Evolutionary conservation across 2,113 vertebrate species (phyloP).

Genomic region (Gavialis gangeticus): DNA sequence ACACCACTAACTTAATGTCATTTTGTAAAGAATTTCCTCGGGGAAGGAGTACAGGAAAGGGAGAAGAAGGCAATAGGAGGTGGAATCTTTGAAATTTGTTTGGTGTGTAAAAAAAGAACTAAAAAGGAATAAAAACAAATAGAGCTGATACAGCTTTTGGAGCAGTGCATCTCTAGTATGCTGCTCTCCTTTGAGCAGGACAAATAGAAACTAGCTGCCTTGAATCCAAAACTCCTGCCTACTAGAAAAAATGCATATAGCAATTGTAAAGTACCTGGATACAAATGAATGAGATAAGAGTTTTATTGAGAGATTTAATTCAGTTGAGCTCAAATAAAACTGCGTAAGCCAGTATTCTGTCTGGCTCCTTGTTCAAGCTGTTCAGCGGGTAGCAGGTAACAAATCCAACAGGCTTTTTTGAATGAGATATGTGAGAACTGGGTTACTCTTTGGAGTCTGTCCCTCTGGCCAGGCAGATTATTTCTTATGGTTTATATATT

Average conservation of each 20-base stretch:
- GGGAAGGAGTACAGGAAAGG: not conserved
- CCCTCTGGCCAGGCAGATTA: not conserved
- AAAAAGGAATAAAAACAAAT: not conserved
- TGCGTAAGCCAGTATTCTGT: accelerated
- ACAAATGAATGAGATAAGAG: not conserved
- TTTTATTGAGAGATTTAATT: not conserved
- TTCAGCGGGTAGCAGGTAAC: accelerated
- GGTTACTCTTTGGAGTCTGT: accelerated
- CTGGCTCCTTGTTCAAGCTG: not conserved
- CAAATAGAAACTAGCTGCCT: not conserved
- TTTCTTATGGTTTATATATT: not conserved
- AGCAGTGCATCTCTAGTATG: not conserved
- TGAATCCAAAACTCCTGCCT: not conserved
- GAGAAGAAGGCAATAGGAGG: not conserved
- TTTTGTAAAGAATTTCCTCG: not conserved
- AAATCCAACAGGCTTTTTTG: not conserved
- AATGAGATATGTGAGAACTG: not conserved
- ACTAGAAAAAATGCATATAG: not conserved
- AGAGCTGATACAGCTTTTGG: not conserved
- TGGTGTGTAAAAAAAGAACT: not conserved
- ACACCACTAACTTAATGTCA: not conserved
- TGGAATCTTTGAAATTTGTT: not conserved
- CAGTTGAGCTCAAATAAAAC: not conserved
- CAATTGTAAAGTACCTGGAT: accelerated
- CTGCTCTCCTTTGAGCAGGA: not conserved